Evolutionary conservation across 1,140 invertebrate species (phyloP), one percentile per base, ranked within the genome.

Genomic region (Drosophila santomea): DNA sequence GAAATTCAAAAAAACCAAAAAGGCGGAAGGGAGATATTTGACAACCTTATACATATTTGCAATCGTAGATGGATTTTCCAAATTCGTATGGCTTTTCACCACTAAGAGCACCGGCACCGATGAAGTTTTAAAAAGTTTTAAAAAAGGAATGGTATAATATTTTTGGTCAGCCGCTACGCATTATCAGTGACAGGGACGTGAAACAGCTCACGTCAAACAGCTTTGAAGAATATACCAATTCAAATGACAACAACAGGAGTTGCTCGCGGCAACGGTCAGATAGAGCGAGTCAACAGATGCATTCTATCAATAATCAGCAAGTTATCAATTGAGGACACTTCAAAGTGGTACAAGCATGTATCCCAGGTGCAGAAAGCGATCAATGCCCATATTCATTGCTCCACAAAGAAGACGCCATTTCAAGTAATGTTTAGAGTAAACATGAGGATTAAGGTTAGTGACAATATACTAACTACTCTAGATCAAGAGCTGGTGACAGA

Each of bases 91-190:
- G 32, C 15, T 54, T 20, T 38, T n/a, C 12, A 35, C 35, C 17
- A 51, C 45, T 7, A 43, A 45, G 59, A 45, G 57, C n/a, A 57
- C 35, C 2, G 35, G 23, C 20, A 7, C 35, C 1, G 54, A 66
- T 3, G 52, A 45, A n/a, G 44, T 50, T 7, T n/a, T 48, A 4
- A n/a, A n/a, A n/a, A n/a, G n/a, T n/a, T n/a, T n/a, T 15, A 41
- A n/a, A 6, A 15, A 1, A 15, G 2, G 5, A 6, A 6, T 41
- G 39, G n/a, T 15, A 2, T 6, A n/a, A 6, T 41, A 20, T 20
- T 20, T 20, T 20, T 41, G 14, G 39, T 6, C 39, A 41, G 14
- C 15, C 2, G 3, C 0, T 10, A 17, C 15, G 41, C 2, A 43
- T 17, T n/a, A 10, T 17, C 7, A 43, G 41, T 7, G n/a, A 17